Percentiles rank a stretch among this genome's conserved stretches.
phyloP scores from a whole-genome alignment of 2,888 invertebrate species.

The Schrankia costaestrigalis region DNA sequence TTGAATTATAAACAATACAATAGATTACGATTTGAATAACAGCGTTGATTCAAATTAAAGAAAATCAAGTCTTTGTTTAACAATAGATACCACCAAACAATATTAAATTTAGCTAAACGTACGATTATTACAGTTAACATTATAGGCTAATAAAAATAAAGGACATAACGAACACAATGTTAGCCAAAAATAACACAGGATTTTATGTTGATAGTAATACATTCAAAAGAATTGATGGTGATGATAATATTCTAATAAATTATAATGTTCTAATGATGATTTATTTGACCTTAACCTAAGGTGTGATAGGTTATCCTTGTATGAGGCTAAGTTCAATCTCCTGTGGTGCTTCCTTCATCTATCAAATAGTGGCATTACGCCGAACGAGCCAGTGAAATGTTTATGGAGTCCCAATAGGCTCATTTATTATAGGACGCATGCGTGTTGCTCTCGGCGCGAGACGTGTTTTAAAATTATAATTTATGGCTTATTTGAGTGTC shows the following conservation, averaged over 20 bases:
- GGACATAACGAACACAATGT: no score
- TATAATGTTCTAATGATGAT: no score
- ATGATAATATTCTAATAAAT: no score
- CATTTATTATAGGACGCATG: conserved; percentile 46
- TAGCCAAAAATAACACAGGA: no score
- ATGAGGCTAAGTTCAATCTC: conserved; percentile 12
- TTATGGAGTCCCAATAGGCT: conserved; percentile 40
- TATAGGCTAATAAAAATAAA: no score
- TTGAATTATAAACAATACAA: background rate
- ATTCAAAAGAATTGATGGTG: no score
- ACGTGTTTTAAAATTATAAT: conserved; percentile 73
- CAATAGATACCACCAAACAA: no score
- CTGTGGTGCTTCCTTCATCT: conserved; percentile 23
- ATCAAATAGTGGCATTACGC: conserved; percentile 29
- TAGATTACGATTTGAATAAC: background rate
- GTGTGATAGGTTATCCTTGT: conserved; percentile 10
- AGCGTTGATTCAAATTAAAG: conserved; percentile 1
- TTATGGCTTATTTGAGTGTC: conserved; percentile 73
- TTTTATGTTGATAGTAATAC: no score
- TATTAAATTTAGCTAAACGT: no score
- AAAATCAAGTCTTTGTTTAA: conserved; percentile 12
- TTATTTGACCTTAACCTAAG: conserved; percentile 7
- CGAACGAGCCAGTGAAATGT: conserved; percentile 36
- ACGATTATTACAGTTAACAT: no score
- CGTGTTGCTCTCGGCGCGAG: conserved; percentile 43